phyloP scores from a whole-genome alignment of 2,113 vertebrate genomes.

The Pampusana beccarii region DNA sequence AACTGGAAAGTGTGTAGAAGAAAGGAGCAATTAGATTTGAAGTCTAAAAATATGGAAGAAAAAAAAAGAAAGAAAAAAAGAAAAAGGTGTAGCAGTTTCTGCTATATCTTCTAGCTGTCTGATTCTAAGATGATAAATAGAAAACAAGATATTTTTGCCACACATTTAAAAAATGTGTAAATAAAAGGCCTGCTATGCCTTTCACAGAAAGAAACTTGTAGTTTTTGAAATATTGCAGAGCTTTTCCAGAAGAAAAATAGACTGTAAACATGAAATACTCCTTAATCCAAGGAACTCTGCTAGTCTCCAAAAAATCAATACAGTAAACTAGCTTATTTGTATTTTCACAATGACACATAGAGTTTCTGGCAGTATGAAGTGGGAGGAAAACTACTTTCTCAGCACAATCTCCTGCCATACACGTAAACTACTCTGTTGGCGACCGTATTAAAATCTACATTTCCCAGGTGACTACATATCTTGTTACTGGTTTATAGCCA shows the following conservation, averaged over 20 bases:
- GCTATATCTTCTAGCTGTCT: background rate
- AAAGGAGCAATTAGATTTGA: background rate
- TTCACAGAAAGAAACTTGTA: background rate
- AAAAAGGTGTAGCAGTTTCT: background rate
- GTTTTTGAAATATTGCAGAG: background rate
- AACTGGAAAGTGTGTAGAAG: background rate
- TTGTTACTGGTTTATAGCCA: background rate
- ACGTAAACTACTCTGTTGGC: background rate
- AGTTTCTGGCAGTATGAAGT: background rate
- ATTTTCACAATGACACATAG: background rate
- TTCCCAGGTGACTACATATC: background rate
- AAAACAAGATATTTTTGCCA: background rate
- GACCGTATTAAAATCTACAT: background rate
- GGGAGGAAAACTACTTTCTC: background rate
- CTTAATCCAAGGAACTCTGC: background rate
- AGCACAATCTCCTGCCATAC: background rate
- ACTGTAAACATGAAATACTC: background rate
- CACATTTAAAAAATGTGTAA: background rate
- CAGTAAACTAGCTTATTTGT: accelerated
- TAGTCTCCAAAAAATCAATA: background rate
- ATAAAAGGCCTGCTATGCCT: background rate
- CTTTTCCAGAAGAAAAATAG: background rate
- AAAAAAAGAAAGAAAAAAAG: background rate
- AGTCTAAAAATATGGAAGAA: background rate
- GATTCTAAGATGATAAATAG: background rate